Conservation (phyloP, 2,888 invertebrate species). For the Slavum lentiscoides region DNA sequence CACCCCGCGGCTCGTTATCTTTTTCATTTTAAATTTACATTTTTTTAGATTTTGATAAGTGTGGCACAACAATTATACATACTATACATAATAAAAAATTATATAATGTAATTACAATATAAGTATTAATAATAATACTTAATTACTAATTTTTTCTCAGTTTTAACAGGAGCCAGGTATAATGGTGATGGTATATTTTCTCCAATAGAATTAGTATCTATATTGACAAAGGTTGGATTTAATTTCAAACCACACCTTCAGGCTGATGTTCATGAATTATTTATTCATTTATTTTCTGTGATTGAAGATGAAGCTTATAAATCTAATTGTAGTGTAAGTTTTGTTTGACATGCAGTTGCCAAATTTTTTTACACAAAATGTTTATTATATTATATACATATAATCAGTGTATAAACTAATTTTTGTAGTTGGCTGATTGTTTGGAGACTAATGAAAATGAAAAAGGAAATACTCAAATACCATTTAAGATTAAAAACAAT, state of each 20-base stretch:
- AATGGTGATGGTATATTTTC: constrained; percentile 62
- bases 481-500: constrained; percentile 14
- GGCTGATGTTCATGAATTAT: constrained; percentile 91
- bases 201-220: constrained; percentile 72
- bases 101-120: too few species aligned
- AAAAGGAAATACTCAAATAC: constrained; percentile 11
- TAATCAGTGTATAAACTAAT: not conserved
- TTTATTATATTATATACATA: too few species aligned
- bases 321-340: constrained; percentile 53
- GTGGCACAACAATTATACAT: too few species aligned
- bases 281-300: constrained; percentile 86
- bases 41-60: too few species aligned
- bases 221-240: constrained; percentile 79
- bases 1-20: too few species aligned
- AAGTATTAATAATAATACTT: too few species aligned
- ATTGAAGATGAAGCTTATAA: constrained; percentile 76
- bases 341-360: not conserved
- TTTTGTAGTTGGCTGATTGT: constrained; percentile 46
- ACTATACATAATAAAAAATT: too few species aligned
- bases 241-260: constrained; percentile 80
- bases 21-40: too few species aligned
- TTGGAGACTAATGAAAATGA: constrained; percentile 34
- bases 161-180: constrained; percentile 67
- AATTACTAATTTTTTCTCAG: constrained; percentile 61
- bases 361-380: not conserved